These are phyloP conservation scores for Apostichopus parvimensis DNA, from an alignment of 35 echinoderm and acorn worm species.

Conservation along the genomic window DNA sequence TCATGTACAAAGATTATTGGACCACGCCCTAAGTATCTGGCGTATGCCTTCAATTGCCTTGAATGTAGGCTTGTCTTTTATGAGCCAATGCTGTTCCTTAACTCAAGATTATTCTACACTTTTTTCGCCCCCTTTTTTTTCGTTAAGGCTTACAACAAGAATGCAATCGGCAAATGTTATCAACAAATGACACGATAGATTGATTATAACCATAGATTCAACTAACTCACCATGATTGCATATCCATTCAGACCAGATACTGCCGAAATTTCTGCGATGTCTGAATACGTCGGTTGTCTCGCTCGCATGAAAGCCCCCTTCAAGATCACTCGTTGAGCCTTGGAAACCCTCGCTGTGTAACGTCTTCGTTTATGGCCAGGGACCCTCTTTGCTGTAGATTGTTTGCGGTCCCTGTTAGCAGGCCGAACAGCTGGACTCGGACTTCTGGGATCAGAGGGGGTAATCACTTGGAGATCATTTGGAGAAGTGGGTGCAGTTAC, in stretches of 20 bases:
- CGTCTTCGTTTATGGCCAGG: neutral
- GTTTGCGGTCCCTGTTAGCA: too few relatives aligned
- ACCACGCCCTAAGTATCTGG: too few relatives aligned
- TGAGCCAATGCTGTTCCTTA: too few relatives aligned
- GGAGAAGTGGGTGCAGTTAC: neutral
- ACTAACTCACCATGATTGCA: neutral
- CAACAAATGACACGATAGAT: too few relatives aligned
- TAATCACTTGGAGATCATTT: neutral
- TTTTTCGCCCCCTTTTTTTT: too few relatives aligned
- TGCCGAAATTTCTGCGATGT: neutral
- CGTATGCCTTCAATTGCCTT: too few relatives aligned
- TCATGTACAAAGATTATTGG: too few relatives aligned
- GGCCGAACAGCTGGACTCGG: neutral
- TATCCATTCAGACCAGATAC: neutral
- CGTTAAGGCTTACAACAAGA: too few relatives aligned
- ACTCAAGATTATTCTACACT: too few relatives aligned
- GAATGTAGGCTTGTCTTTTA: too few relatives aligned
- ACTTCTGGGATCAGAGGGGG: neutral
- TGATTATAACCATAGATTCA: too few relatives aligned
- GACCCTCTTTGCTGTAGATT: neutral
- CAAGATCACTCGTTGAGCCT: constrained; percentile 5
- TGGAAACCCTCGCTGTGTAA: neutral
- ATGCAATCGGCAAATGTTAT: too few relatives aligned
- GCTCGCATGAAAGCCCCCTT: constrained; percentile 11
- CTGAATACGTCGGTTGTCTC: neutral